Evolutionary conservation across 1,140 invertebrate genomes (phyloP).

Genomic region (Telenomus remus): DNA sequence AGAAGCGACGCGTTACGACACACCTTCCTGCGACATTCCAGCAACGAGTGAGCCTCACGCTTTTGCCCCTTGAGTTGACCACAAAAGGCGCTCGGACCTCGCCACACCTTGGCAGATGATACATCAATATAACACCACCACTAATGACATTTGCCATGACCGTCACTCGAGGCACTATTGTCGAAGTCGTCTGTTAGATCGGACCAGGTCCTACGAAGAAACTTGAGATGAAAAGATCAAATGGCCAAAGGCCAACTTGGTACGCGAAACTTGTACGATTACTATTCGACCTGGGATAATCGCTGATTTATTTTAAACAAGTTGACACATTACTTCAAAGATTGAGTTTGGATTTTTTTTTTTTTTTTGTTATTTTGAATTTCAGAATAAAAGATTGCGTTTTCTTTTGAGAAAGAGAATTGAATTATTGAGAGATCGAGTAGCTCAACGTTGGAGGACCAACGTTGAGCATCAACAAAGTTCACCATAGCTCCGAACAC

Average conservation of each 20-base stretch:
- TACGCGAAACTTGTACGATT: no score
- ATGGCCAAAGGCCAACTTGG: no score
- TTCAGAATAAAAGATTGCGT: constrained; percentile 4
- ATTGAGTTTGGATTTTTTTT: no score
- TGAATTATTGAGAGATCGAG: neutral
- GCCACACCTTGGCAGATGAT: constrained; percentile 2
- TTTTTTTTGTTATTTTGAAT: no score
- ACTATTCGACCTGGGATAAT: no score
- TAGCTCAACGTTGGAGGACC: constrained; percentile 30
- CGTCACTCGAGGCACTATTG: no score
- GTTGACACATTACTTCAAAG: no score
- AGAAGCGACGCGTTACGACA: constrained; percentile 1
- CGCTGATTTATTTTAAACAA: no score
- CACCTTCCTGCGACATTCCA: neutral
- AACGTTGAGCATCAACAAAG: constrained; percentile 26
- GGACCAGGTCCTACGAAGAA: no score
- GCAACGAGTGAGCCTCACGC: neutral
- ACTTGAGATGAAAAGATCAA: no score
- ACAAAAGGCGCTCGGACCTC: no score
- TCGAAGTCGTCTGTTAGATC: no score
- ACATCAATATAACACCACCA: neutral
- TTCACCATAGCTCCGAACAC: constrained; percentile 62
- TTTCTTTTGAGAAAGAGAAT: neutral
- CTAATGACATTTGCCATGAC: neutral
- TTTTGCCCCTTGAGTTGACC: neutral